Base-by-base conservation (phyloP, 2,113 vertebrate genomes). In the Orthonyx spaldingii region DNA sequence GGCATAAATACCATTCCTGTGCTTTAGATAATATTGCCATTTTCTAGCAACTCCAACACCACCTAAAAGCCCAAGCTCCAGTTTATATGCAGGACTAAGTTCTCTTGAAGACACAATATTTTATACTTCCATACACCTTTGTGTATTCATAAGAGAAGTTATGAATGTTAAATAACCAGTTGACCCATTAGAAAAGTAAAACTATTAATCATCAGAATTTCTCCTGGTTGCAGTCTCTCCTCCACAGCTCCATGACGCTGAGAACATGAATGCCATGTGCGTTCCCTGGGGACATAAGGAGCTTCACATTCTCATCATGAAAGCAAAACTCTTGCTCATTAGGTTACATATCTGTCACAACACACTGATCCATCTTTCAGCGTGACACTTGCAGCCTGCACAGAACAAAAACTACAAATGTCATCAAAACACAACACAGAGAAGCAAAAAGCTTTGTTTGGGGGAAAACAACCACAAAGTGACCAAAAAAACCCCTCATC, bases 401-500 rank as follows among this genome's bases (percentile, higher is more conserved):
- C 10, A n/a, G 35, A 35, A 75, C 5, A 74, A 78, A 79, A 55
- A 41, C 41, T 33, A 21, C 4, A 64, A 68, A 78, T 85, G 33
- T 4, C 60, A 69, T 60, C 20, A 60, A 79, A 92, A 56, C 26
- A 41, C 9, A n/a, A 2, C 8, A 72, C 4, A 50, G 37, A 82
- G 27, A 6, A 52, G 3, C 5, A 49, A 55, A 76, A 71, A 30
- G 0, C 6, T 81, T 70, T 52, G 7, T 44, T 8, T 49, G 12
- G 5, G 10, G 5, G 2, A 7, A 72, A 66, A 35, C 3, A 2
- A 0, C 7, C 13, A 12, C 17, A 66, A 60, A 77, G 3, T 7
- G 12, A 53, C 21, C 12, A 27, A 27, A 46, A 68, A 85, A 24
- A 1, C 0, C 37, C 3, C 8, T 12, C 37, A 88, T 20, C 17